Percentiles rank a stretch among this genome's conserved stretches.
These are phyloP conservation scores for Macroramphosus scolopax DNA, from an alignment of 2,797 vertebrate genomes.

Conservation along the genomic window DNA sequence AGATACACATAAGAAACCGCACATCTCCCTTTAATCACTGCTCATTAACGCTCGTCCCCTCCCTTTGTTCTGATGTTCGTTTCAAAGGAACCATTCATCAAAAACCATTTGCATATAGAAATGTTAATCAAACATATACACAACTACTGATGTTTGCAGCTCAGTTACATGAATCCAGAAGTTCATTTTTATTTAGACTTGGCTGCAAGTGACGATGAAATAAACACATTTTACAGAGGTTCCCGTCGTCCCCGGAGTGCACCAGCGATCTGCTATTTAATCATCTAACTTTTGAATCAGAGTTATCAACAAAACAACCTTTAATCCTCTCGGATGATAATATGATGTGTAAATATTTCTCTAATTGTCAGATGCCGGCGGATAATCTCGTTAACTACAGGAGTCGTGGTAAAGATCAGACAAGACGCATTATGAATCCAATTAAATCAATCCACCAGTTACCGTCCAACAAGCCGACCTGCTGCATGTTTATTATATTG, in stretches of 20 bases:
- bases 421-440: slow-evolving; percentile 5
- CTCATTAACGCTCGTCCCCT: no score
- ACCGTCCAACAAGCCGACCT: not conserved
- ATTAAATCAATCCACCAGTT: slow-evolving; percentile 15
- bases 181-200: no score
- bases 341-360: slow-evolving; percentile 10
- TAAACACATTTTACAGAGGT: slow-evolving; percentile 13
- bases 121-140: no score
- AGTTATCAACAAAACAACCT: slow-evolving; percentile 13
- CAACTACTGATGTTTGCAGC: no score
- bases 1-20: no score
- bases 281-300: slow-evolving; percentile 7
- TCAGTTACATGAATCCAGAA: no score
- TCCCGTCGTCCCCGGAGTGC: not conserved
- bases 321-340: slow-evolving; percentile 25
- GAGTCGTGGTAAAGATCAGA: slow-evolving; percentile 17
- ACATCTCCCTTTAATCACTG: no score
- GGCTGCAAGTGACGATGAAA: no score
- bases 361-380: slow-evolving; percentile 21
- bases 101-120: no score
- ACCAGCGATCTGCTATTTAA: not conserved
- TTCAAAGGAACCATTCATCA: no score
- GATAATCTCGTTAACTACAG: slow-evolving; percentile 18
- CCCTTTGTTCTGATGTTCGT: no score
- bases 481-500: not conserved